These are phyloP conservation scores for Ciconia boyciana DNA, from an alignment of 2,113 vertebrate species.

Conservation along the genomic window DNA sequence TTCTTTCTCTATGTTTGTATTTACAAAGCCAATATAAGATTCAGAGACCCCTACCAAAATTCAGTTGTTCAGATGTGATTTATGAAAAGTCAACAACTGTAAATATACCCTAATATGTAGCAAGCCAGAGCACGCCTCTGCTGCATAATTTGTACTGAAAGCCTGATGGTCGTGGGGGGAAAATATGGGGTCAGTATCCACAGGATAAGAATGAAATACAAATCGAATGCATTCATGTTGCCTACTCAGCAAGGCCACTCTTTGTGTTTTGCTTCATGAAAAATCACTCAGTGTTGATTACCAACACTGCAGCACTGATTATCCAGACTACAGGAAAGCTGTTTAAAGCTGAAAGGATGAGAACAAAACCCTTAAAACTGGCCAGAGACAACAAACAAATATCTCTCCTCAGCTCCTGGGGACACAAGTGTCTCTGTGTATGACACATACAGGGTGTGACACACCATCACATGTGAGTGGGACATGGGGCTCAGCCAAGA, in stretches of 20 bases:
- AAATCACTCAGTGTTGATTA: constrained; percentile 5
- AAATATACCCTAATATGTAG: neutral
- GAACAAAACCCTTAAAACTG: neutral
- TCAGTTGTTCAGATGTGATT: neutral
- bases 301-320: neutral
- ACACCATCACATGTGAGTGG: neutral
- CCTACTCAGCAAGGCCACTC: neutral
- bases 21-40: neutral
- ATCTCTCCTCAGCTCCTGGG: neutral
- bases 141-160: neutral
- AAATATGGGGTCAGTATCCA: neutral
- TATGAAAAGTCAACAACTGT: neutral
- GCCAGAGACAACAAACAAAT: neutral
- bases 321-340: neutral
- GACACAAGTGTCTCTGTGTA: neutral
- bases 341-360: neutral
- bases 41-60: neutral
- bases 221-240: neutral
- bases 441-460: neutral
- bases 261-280: constrained; percentile 6
- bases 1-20: neutral
- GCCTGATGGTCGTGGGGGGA: neutral
- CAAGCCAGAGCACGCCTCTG: neutral
- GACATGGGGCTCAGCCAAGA: neutral
- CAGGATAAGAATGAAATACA: neutral